phyloP scores from a whole-genome alignment of 2,888 invertebrate species.

The Acronicta alni region DNA sequence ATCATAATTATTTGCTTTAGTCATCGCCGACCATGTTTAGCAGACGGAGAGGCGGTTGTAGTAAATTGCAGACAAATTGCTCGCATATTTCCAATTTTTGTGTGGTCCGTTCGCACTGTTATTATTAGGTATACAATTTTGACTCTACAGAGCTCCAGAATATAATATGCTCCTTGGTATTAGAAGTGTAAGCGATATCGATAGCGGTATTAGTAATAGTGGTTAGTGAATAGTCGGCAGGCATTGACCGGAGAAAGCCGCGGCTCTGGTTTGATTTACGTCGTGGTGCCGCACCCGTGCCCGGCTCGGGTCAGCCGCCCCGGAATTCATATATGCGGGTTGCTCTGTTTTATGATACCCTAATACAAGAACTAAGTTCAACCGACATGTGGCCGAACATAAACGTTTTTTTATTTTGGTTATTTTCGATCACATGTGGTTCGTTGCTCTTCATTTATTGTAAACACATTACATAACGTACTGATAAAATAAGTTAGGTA shows the following conservation, averaged over 20 bases:
- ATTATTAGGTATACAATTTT: background rate
- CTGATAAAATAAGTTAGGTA: background rate
- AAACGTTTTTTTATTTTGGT: too few species aligned
- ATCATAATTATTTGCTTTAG: too few species aligned
- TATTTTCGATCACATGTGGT: too few species aligned
- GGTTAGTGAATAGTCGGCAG: constrained; percentile 44
- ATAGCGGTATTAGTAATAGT: constrained; percentile 19
- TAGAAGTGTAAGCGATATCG: constrained; percentile 25
- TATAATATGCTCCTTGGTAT: background rate
- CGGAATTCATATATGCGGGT: constrained; percentile 11
- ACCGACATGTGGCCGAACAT: too few species aligned
- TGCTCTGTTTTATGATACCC: constrained; percentile 2
- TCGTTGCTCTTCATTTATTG: too few species aligned
- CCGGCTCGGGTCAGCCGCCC: constrained; percentile 37
- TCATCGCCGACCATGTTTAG: too few species aligned
- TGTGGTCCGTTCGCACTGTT: background rate
- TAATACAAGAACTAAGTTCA: background rate
- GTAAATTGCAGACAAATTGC: too few species aligned
- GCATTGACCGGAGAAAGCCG: constrained; percentile 60
- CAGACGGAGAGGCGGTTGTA: too few species aligned
- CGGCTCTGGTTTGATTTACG: constrained; percentile 45
- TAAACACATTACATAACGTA: background rate
- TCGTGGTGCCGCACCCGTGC: constrained; percentile 21
- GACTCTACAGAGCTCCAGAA: background rate
- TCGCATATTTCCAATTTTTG: too few species aligned